Evolutionary conservation across 2,113 vertebrate genomes (phyloP).

Genomic region (Tor tambroides): DNA sequence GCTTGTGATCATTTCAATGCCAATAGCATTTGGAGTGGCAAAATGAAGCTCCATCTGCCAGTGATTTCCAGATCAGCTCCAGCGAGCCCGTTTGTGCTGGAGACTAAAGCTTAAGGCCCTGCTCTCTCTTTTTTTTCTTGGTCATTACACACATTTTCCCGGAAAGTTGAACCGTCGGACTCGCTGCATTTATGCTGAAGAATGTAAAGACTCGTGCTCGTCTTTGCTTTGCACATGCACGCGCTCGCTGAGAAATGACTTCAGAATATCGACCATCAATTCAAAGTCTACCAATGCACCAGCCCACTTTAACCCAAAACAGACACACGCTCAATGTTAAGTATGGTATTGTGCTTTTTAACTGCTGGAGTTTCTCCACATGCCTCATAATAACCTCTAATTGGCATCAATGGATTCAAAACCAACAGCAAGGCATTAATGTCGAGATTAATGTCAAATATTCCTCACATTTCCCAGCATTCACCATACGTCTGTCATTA

Average conservation of each 20-base stretch:
- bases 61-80: constrained; percentile 47
- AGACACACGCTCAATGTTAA: too few relatives aligned
- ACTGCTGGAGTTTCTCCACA: neutral
- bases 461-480: neutral
- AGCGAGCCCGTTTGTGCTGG: neutral
- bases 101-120: too few relatives aligned
- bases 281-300: too few relatives aligned
- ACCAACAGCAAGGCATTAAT: neutral
- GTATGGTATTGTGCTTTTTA: too few relatives aligned
- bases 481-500: neutral
- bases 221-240: too few relatives aligned
- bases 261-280: too few relatives aligned
- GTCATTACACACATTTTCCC: constrained; percentile 46
- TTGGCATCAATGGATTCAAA: neutral
- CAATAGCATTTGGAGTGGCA: constrained; percentile 8
- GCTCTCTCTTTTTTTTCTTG: neutral
- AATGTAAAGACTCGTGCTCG: too few relatives aligned
- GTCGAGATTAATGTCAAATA: neutral
- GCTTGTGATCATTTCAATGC: constrained; percentile 27
- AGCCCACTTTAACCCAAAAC: too few relatives aligned
- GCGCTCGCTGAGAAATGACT: too few relatives aligned
- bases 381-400: neutral
- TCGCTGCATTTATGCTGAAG: constrained; percentile 37
- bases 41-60: constrained; percentile 50
- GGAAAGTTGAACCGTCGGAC: constrained; percentile 50